Percentiles rank a stretch among this genome's conserved stretches.
These are phyloP conservation scores for Hirtodrosophila confusa DNA, from an alignment of 2,888 invertebrate species.

Conservation along the genomic window DNA sequence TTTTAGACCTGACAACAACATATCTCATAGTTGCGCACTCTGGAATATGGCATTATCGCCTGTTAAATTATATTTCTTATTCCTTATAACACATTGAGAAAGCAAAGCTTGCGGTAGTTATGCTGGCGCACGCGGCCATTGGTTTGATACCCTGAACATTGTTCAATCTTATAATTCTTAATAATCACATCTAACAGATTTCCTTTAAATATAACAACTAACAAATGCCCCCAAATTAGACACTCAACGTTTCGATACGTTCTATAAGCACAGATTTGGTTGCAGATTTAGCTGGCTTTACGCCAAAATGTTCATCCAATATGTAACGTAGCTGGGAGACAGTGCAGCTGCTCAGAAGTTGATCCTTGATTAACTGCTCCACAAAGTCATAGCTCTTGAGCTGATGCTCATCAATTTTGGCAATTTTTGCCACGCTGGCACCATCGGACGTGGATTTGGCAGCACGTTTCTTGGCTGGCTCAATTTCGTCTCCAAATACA, in stretches of 20 bases:
- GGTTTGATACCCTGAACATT: background rate
- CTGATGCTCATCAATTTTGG: slow-evolving; percentile 60
- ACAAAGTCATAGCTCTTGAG: slow-evolving; percentile 62
- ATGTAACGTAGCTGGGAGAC: slow-evolving; percentile 65
- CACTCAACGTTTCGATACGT: slow-evolving; percentile 39
- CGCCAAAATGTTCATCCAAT: slow-evolving; percentile 62
- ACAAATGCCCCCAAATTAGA: background rate
- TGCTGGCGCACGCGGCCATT: background rate
- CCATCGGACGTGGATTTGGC: slow-evolving; percentile 32
- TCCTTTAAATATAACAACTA: background rate
- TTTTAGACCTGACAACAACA: too few species aligned
- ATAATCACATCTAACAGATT: background rate
- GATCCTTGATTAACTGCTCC: slow-evolving; percentile 52
- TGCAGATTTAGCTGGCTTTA: slow-evolving; percentile 36
- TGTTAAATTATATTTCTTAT: too few species aligned
- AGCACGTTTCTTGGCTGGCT: slow-evolving; percentile 62
- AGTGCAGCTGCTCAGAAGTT: slow-evolving; percentile 62
- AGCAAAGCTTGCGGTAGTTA: background rate
- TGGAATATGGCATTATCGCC: too few species aligned
- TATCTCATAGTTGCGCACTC: too few species aligned
- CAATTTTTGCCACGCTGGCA: slow-evolving; percentile 55
- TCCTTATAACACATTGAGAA: background rate
- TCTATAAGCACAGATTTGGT: slow-evolving; percentile 67
- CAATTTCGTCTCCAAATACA: slow-evolving; percentile 69
- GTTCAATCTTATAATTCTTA: background rate